Percentiles rank a stretch among this genome's conserved stretches.
These are phyloP conservation scores for Pelodiscus sinensis DNA, from an alignment of 2,113 vertebrate genomes.

Conservation along the genomic window DNA sequence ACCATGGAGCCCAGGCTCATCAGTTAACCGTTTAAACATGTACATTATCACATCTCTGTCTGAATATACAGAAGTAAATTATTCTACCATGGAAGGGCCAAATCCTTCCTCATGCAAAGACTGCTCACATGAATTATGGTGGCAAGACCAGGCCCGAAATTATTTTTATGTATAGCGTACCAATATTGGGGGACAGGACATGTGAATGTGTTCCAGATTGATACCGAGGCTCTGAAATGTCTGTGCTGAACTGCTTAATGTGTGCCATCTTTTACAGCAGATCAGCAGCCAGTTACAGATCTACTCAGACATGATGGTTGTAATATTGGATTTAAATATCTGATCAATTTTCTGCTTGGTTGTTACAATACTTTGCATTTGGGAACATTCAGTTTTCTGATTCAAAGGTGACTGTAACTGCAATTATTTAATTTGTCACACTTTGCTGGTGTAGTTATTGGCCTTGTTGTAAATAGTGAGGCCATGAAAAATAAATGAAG, in stretches of 20 bases:
- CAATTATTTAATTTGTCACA: not conserved
- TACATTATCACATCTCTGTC: not conserved
- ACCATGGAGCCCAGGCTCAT: too few relatives aligned
- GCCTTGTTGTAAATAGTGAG: not conserved
- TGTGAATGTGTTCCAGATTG: not conserved
- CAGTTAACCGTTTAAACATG: too few relatives aligned
- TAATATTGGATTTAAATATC: not conserved
- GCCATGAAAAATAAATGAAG: not conserved
- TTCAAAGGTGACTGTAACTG: not conserved
- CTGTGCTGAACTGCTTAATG: not conserved
- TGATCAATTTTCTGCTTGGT: not conserved
- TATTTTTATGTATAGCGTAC: not conserved
- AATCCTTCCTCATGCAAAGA: fast-evolving
- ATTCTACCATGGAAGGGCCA: not conserved
- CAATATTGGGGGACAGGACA: not conserved
- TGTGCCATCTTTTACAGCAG: not conserved
- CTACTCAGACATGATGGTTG: not conserved
- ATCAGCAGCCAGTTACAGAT: not conserved
- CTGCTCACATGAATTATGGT: not conserved
- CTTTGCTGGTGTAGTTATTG: not conserved
- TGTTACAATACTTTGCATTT: not conserved
- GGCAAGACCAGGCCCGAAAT: not conserved
- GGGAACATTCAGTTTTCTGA: not conserved
- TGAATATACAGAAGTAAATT: not conserved
- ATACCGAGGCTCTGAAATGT: not conserved